Base-by-base conservation (phyloP, 2,113 vertebrate genomes). In the Eidolon helvum region DNA sequence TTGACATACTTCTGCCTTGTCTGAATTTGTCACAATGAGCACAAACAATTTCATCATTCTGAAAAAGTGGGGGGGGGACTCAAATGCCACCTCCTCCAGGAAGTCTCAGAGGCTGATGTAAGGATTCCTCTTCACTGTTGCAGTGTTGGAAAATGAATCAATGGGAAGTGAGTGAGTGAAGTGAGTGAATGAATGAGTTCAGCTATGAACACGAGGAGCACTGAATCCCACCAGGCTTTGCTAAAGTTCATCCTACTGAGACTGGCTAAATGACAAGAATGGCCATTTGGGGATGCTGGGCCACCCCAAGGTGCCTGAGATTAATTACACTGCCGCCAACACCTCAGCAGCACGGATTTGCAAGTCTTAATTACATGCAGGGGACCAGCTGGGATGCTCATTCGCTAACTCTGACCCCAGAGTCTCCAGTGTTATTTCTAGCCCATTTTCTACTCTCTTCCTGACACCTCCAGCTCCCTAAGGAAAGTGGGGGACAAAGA, bases 241-340 rank as follows among this genome's bases (percentile, higher is more conserved):
- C 48, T 75, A 40, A 38, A 24, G 24, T 43, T 71, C 80, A 21
- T 24, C 48, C 35, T 69, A 1, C 19, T 2, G 53, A 93, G 65
- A 35, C 57, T 92, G 55, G 72, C 82, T 50, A 26, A 86, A n/a
- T n/a, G 94, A 72, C 82, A 77, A 22, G 50, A 80, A 38, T 14
- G 80, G 57, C 92, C 93, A 79, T 92, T 68, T 90, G 92, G 82
- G 86, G 63, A 30, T 77, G 48, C 83, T 80, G 79, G 57, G 68
- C 22, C 35, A 21, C 78, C 71, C 83, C 35, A 0, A 63, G 66
- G 82, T 65, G 63, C 50, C 86, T 48, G 19, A 45, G 74, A 84
- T 91, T 84, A 53, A 97, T 79, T 26, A 92, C 55, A 26, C 40
- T 0, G 4, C 14, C 0, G 0, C 85, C 86, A 88, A 30, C 35